These are phyloP conservation scores for Allobates femoralis DNA, from an alignment of 2,797 vertebrate species.

Conservation along the genomic window DNA sequence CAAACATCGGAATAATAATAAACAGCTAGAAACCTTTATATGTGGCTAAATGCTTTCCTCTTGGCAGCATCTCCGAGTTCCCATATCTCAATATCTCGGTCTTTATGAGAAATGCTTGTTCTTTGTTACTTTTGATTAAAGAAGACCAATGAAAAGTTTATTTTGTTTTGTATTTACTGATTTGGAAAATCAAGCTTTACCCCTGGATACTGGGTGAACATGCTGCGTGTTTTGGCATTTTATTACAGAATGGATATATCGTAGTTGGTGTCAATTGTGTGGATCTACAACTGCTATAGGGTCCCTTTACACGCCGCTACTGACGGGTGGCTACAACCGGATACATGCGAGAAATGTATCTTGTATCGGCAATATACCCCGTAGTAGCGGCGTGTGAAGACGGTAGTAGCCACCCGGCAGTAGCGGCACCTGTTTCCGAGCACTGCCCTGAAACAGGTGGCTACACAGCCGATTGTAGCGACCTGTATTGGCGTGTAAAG, in stretches of 20 bases:
- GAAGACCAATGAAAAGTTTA: conserved; percentile 15
- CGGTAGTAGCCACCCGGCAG: too few relatives aligned
- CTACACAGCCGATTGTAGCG: too few relatives aligned
- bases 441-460: too few relatives aligned
- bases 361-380: too few relatives aligned
- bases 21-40: not conserved
- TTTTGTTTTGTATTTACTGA: not conserved
- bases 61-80: conserved; percentile 8
- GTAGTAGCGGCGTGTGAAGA: too few relatives aligned
- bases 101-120: conserved; percentile 28
- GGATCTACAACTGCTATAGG: not conserved
- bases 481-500: too few relatives aligned
- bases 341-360: too few relatives aligned
- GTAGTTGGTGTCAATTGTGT: not conserved
- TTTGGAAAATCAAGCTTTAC: not conserved
- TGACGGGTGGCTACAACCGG: too few relatives aligned
- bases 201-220: not conserved
- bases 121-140: conserved; percentile 31
- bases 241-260: not conserved
- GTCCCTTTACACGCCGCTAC: too few relatives aligned
- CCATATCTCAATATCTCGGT: not conserved
- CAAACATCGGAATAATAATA: conserved; percentile 6
- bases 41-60: conserved; percentile 7
- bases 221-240: not conserved
- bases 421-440: too few relatives aligned